Evolutionary conservation across 2,888 invertebrate genomes (phyloP).

Genomic region (Stenodema calcarata): DNA sequence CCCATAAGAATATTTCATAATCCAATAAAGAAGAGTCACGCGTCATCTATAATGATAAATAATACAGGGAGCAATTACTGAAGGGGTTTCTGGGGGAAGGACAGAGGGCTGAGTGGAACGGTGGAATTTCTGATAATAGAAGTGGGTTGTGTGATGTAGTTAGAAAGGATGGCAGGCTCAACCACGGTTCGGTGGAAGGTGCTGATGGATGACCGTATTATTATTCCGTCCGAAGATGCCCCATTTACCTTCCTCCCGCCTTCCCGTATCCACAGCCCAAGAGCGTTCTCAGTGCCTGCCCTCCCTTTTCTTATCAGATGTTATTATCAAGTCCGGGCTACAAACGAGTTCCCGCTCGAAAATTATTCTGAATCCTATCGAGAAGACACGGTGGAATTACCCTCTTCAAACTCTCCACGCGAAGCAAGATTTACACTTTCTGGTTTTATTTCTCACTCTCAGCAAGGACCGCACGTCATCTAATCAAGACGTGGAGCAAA

Average conservation of each 20-base stretch:
- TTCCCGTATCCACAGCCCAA: background rate
- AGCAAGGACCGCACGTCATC: background rate
- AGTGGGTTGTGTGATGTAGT: background rate
- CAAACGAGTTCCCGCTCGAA: slow-evolving; percentile 4
- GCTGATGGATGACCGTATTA: slow-evolving; percentile 36
- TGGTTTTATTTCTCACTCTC: background rate
- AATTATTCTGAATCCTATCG: slow-evolving; percentile 10
- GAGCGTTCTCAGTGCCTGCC: background rate
- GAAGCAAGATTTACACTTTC: background rate
- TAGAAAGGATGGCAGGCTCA: background rate
- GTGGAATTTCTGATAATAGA: background rate
- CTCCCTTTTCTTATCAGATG: slow-evolving; percentile 9
- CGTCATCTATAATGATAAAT: background rate
- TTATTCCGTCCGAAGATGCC: slow-evolving; percentile 30
- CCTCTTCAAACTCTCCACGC: slow-evolving; percentile 2
- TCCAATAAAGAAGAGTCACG: no score
- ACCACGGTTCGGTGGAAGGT: slow-evolving; percentile 1
- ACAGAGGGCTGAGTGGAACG: background rate
- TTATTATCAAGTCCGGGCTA: slow-evolving; percentile 11
- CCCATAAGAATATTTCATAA: no score
- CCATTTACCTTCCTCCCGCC: slow-evolving; percentile 23
- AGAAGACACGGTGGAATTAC: background rate
- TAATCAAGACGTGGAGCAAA: background rate
- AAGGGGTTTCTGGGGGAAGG: background rate
- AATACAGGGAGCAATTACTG: background rate